Evolutionary conservation across 2,888 invertebrate genomes (phyloP).

Genomic region (Unio delphinus): DNA sequence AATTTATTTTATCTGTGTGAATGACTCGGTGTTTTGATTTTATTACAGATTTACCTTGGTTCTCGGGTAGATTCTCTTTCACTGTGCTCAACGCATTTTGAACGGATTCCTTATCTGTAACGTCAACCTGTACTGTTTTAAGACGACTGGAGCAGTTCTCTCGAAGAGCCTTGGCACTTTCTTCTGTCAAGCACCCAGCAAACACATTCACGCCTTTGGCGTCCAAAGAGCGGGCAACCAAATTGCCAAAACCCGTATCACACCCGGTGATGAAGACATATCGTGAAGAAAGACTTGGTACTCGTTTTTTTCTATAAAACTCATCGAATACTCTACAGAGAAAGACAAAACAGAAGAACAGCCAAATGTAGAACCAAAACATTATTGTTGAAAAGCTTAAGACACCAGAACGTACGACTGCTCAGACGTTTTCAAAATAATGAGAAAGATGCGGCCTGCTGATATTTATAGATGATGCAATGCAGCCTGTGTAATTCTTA

Average conservation of each 20-base stretch:
- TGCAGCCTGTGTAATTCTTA: too few species aligned
- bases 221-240: conserved; percentile 42
- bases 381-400: too few species aligned
- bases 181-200: conserved; percentile 43
- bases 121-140: conserved; percentile 35
- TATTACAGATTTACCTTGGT: conserved; percentile 11
- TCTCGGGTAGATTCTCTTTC: conserved; percentile 7
- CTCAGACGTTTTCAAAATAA: too few species aligned
- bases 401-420: too few species aligned
- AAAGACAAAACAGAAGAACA: too few species aligned
- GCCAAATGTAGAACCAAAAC: too few species aligned
- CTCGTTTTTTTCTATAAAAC: too few species aligned
- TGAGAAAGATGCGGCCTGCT: too few species aligned
- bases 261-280: conserved; percentile 55
- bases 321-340: too few species aligned
- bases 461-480: too few species aligned
- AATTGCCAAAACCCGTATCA: conserved; percentile 53
- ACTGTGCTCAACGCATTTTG: conserved; percentile 28
- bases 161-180: conserved; percentile 29
- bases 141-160: conserved; percentile 26
- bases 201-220: conserved; percentile 44
- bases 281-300: conserved; percentile 9
- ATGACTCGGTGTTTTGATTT: too few species aligned
- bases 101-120: conserved; percentile 35
- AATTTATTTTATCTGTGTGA: too few species aligned